Base-by-base conservation (phyloP, 2,113 vertebrate genomes). In the Nesoenas mayeri region DNA sequence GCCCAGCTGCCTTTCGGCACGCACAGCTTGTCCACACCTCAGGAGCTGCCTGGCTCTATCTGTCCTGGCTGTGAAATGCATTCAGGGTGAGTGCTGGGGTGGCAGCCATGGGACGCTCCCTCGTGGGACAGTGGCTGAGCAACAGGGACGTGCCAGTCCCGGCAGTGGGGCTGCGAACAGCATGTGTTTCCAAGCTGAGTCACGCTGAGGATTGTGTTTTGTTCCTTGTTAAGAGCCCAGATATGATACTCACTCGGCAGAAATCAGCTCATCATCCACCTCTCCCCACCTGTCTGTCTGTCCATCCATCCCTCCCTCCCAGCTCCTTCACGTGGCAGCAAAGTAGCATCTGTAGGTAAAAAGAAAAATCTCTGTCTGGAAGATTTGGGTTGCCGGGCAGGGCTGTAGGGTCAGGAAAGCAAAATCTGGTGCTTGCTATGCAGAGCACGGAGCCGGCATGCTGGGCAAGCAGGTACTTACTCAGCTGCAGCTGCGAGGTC, bases 111-210 rank as follows among this genome's bases (percentile, higher is more conserved):
- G 64, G 40, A 69, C 74, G 51, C 51, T 81, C 56, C 66, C 38
- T 38, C 5, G 0, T 47, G 48, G 65, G 72, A 12, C 4, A 1
- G 56, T 26, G 51, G 12, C 72, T 91, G 65, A 71, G 80, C 3
- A 1, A 13, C 32, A 42, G 64, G 60, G 25, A 72, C 0, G 0
- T 20, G 5, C 60, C 16, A 8, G 70, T 79, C n/a, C 82, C 3
- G 4, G 65, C 7, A 1, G 60, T 16, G 51, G 48, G 48, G 65
- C 42, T 44, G 42, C 16, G 42, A 44, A 44, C 87, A 89, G 69
- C 74, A 31, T 67, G 42, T 87, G 81, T 75, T 87, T 72, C 61
- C 92, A 91, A 92, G 90, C 94, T 95, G 95, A 95, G 67, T 94
- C 87, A 91, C 65, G 62, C 53, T 69, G 66, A 67, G 75, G 69